phyloP scores from a whole-genome alignment of 2,113 vertebrate species.

The Ammospiza nelsoni region DNA sequence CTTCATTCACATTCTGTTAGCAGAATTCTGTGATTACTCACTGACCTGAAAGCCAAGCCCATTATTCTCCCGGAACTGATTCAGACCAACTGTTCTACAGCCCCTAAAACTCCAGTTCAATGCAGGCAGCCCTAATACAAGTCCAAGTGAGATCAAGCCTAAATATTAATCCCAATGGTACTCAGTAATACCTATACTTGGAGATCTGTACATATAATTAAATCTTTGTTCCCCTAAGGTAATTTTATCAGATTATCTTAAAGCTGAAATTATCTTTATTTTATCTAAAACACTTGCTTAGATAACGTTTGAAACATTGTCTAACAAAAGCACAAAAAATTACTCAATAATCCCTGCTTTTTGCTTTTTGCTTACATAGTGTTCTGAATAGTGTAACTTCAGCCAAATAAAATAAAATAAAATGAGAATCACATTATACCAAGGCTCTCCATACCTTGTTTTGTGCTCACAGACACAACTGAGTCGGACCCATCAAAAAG shows the following conservation, averaged over 20 bases:
- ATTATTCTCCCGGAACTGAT: not conserved
- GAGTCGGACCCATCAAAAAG: slow-evolving; percentile 90
- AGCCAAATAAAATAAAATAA: not conserved
- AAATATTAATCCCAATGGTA: not conserved
- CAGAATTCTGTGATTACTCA: not conserved
- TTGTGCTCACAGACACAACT: slow-evolving; percentile 85
- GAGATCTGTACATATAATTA: not conserved
- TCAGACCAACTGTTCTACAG: not conserved
- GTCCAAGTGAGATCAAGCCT: not conserved
- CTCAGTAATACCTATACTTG: not conserved
- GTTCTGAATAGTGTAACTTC: not conserved
- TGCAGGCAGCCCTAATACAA: not conserved
- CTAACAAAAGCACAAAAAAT: not conserved
- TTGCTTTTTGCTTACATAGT: not conserved
- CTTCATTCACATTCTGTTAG: not conserved
- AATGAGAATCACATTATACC: not conserved
- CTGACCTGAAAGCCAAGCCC: not conserved
- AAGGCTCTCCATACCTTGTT: slow-evolving; percentile 82
- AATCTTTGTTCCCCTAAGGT: not conserved
- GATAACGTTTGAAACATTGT: not conserved
- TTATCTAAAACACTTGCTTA: not conserved
- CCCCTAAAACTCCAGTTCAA: not conserved
- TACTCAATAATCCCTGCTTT: not conserved
- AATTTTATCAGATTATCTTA: not conserved
- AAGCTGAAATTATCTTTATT: not conserved